These are phyloP conservation scores for Picus viridis DNA, from an alignment of 2,797 vertebrate genomes.

Conservation along the genomic window DNA sequence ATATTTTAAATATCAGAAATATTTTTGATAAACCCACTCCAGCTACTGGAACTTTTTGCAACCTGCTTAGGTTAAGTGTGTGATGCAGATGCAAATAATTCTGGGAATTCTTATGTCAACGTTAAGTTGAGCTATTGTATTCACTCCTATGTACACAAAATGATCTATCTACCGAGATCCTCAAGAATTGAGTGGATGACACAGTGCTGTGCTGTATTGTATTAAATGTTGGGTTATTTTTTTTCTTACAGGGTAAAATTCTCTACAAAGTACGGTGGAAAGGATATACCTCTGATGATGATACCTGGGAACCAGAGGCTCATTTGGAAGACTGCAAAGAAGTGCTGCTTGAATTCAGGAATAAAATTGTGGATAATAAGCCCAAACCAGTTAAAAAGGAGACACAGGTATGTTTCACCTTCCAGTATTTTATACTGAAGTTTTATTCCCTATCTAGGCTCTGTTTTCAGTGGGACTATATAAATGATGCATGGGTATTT, in stretches of 20 bases:
- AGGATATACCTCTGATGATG: slow-evolving; percentile 94
- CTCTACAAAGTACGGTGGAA: slow-evolving; percentile 97
- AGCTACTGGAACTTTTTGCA: neutral
- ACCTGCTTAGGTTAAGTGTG: neutral
- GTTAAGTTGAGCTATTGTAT: neutral
- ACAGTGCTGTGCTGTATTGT: neutral
- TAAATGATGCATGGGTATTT: neutral
- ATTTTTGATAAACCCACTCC: neutral
- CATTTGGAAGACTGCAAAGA: slow-evolving; percentile 96
- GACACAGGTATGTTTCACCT: slow-evolving; percentile 77
- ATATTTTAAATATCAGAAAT: neutral
- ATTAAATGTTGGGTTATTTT: neutral
- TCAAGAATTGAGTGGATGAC: neutral
- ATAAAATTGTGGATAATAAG: slow-evolving; percentile 83
- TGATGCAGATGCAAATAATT: neutral
- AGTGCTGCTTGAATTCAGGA: slow-evolving; percentile 92
- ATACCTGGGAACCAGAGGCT: slow-evolving; percentile 96
- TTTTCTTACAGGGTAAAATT: slow-evolving; percentile 85
- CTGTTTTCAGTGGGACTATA: neutral
- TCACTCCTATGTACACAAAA: neutral
- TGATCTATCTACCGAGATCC: neutral
- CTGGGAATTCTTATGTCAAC: neutral
- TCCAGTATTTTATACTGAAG: neutral
- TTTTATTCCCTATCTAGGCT: neutral
- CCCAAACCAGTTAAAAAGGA: slow-evolving; percentile 85